Evolutionary conservation across 2,113 vertebrate species (phyloP).

Genomic region (Capreolus pygargus): DNA sequence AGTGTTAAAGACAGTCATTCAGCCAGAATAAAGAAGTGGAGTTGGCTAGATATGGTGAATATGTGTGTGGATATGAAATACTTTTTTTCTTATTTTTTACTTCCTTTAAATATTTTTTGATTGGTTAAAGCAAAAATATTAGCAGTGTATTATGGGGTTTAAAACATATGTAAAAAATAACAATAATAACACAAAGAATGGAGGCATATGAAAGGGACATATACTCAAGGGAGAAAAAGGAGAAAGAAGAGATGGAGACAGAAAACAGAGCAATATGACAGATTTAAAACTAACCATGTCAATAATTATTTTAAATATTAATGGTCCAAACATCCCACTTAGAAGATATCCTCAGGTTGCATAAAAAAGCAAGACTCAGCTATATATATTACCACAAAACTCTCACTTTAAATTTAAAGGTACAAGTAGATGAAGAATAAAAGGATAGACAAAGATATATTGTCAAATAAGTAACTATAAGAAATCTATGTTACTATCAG

Average conservation of each 20-base stretch:
- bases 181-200: neutral
- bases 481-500: neutral
- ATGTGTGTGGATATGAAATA: neutral
- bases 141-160: neutral
- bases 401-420: neutral
- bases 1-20: neutral
- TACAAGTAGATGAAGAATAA: neutral
- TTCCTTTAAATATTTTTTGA: neutral
- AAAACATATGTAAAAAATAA: neutral
- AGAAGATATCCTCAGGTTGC: neutral
- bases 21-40: neutral
- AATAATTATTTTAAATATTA: neutral
- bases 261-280: neutral
- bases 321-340: neutral
- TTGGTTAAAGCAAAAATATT: neutral
- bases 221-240: neutral
- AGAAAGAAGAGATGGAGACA: neutral
- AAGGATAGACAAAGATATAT: neutral
- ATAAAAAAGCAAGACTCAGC: neutral
- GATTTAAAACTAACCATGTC: neutral
- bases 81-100: neutral
- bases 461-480: neutral
- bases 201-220: neutral
- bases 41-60: neutral
- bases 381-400: neutral